phyloP scores from a whole-genome alignment of 2,113 vertebrate genomes.

The Scopus umbretta region DNA sequence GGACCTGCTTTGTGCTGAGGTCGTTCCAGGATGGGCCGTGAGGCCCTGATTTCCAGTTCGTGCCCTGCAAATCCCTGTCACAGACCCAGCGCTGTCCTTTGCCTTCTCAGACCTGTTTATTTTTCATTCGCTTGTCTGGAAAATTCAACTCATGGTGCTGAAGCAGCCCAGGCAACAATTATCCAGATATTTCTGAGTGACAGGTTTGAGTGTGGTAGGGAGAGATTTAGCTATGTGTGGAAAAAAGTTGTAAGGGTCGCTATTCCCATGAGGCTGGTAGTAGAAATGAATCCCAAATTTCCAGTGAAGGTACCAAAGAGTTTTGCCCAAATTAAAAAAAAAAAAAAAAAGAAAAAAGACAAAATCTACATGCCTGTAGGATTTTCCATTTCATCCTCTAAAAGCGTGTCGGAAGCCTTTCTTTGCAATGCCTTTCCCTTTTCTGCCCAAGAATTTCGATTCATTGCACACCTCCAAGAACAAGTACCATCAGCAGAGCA shows the following conservation, averaged over 20 bases:
- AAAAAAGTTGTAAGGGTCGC: not conserved
- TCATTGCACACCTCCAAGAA: not conserved
- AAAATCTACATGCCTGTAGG: not conserved
- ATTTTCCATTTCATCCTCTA: not conserved
- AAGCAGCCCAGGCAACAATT: not conserved
- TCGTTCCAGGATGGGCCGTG: accelerated
- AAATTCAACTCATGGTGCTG: not conserved
- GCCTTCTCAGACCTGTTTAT: not conserved
- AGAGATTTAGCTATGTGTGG: not conserved
- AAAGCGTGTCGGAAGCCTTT: not conserved
- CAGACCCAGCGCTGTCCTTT: not conserved
- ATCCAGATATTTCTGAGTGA: not conserved
- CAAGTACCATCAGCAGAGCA: not conserved
- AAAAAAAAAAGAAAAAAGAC: no score
- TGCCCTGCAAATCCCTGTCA: not conserved
- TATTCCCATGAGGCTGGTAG: not conserved
- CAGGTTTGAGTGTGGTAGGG: no score
- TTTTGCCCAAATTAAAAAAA: not conserved
- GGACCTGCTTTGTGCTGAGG: not conserved
- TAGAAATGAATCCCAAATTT: not conserved
- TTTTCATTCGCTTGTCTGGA: not conserved
- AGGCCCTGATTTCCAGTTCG: not conserved
- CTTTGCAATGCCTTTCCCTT: not conserved
- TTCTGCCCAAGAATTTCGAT: not conserved
- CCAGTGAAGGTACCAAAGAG: not conserved